These are phyloP conservation scores for Phyllotreta striolata DNA, from an alignment of 2,888 invertebrate species.

Conservation along the genomic window DNA sequence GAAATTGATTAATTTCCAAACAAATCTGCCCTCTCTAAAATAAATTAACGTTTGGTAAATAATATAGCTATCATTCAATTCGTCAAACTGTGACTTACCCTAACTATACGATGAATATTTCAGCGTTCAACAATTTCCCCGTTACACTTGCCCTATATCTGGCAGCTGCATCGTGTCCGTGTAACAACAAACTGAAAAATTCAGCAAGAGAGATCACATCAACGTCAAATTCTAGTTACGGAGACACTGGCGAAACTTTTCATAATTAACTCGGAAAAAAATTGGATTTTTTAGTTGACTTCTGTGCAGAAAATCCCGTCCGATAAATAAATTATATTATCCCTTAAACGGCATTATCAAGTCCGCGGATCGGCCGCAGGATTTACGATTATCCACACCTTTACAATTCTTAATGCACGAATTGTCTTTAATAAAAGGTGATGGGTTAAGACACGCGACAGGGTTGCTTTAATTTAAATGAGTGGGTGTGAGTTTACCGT, in stretches of 20 bases:
- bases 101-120: constrained; percentile 12
- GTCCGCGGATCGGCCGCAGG: too few relatives aligned
- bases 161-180: constrained; percentile 13
- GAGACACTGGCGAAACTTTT: neutral
- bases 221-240: constrained; percentile 12
- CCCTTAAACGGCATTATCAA: too few relatives aligned
- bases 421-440: too few relatives aligned
- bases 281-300: constrained; percentile 4
- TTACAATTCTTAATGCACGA: too few relatives aligned
- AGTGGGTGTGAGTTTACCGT: too few relatives aligned
- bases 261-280: neutral
- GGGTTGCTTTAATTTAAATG: too few relatives aligned
- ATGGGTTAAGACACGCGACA: too few relatives aligned
- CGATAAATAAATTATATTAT: too few relatives aligned
- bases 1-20: too few relatives aligned
- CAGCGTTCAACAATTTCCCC: constrained; percentile 1
- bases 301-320: too few relatives aligned
- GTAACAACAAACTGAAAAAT: constrained; percentile 15
- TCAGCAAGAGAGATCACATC: constrained; percentile 5
- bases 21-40: too few relatives aligned
- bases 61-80: constrained; percentile 9
- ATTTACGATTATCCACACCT: too few relatives aligned
- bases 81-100: constrained; percentile 17
- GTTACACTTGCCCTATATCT: constrained; percentile 16
- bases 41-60: neutral